phyloP scores from a whole-genome alignment of 2,888 invertebrate genomes.

The Rhabditoides inermis region DNA sequence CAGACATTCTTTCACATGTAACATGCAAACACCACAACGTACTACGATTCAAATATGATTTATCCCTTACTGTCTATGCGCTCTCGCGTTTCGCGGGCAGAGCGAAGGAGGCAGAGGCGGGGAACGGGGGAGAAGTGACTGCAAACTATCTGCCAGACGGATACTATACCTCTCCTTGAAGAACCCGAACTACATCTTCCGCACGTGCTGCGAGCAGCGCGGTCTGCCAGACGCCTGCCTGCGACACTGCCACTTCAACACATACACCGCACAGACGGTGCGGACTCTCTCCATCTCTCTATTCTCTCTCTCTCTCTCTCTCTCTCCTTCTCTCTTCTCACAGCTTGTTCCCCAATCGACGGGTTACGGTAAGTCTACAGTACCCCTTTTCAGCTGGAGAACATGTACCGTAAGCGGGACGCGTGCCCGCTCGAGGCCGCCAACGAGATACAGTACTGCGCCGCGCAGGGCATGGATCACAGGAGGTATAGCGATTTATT shows the following conservation, averaged over 20 bases:
- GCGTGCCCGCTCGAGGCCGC: constrained; percentile 39
- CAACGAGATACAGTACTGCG: constrained; percentile 42
- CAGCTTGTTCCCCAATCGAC: neutral
- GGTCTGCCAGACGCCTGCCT: constrained; percentile 24
- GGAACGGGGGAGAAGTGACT: too few relatives aligned
- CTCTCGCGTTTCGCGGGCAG: too few relatives aligned
- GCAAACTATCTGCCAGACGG: too few relatives aligned
- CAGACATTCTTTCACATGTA: too few relatives aligned
- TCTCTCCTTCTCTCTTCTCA: neutral
- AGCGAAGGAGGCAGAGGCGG: too few relatives aligned
- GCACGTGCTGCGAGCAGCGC: constrained; percentile 22
- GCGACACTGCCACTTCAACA: constrained; percentile 23
- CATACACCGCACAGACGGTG: constrained; percentile 16
- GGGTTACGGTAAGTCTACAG: neutral
- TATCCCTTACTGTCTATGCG: too few relatives aligned
- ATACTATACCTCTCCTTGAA: too few relatives aligned
- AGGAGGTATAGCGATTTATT: constrained; percentile 7
- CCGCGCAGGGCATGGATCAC: constrained; percentile 37
- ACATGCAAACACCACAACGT: too few relatives aligned
- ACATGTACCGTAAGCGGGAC: constrained; percentile 36
- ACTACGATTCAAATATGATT: too few relatives aligned
- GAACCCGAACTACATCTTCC: constrained; percentile 30
- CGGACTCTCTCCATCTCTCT: neutral
- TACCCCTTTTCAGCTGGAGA: constrained; percentile 25
- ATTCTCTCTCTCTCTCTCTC: neutral